Conservation (phyloP, 2,888 invertebrate species). For the Ryuthela nishihirai region DNA sequence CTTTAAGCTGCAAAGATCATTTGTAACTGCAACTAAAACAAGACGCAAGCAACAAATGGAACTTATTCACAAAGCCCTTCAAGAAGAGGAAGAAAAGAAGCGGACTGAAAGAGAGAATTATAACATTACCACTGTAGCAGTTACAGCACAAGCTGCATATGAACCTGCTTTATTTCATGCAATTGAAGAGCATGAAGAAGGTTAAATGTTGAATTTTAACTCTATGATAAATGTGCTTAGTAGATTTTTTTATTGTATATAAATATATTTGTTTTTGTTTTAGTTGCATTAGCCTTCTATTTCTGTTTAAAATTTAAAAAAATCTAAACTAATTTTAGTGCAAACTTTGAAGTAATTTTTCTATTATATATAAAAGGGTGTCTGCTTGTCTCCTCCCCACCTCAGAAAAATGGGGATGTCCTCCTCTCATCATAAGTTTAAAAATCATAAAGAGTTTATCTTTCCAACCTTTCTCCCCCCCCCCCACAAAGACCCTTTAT, state of each 20-base stretch:
- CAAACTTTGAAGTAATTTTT: too few relatives aligned
- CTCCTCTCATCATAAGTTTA: too few relatives aligned
- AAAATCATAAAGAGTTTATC: too few relatives aligned
- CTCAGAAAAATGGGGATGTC: too few relatives aligned
- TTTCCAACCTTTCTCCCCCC: too few relatives aligned
- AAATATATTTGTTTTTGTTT: too few relatives aligned
- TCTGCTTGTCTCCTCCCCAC: too few relatives aligned
- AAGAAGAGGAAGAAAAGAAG: slow-evolving; percentile 93
- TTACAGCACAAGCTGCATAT: slow-evolving; percentile 90
- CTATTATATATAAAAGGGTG: too few relatives aligned
- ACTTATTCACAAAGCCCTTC: slow-evolving; percentile 88
- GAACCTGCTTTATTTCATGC: slow-evolving; percentile 68
- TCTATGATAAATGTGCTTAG: not conserved
- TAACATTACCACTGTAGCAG: slow-evolving; percentile 90
- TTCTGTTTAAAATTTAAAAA: too few relatives aligned
- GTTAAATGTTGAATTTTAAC: slow-evolving; percentile 51
- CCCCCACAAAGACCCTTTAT: too few relatives aligned
- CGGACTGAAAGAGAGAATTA: slow-evolving; percentile 93
- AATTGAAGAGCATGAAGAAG: slow-evolving; percentile 81
- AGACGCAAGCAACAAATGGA: slow-evolving; percentile 99
- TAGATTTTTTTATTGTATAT: not conserved
- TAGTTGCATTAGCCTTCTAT: too few relatives aligned
- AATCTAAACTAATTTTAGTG: too few relatives aligned
- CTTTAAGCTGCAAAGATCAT: slow-evolving; percentile 63
- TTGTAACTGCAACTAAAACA: slow-evolving; percentile 98